These are phyloP conservation scores for Amazona vittata DNA, from an alignment of 2,113 vertebrate genomes.

Conservation along the genomic window DNA sequence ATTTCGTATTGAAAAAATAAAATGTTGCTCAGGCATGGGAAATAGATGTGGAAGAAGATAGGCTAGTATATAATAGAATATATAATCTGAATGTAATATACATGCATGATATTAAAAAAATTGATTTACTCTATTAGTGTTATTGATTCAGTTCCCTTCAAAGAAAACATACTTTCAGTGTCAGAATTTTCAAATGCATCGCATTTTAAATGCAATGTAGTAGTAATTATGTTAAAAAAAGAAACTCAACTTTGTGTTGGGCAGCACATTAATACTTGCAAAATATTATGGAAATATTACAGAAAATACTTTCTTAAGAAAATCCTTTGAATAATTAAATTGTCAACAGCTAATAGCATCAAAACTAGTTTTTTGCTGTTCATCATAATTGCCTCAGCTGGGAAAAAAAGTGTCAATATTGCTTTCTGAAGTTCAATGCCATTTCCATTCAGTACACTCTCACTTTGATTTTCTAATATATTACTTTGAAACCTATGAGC, in stretches of 20 bases:
- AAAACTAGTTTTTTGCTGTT: conserved; percentile 56
- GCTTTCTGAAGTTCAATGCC: conserved; percentile 62
- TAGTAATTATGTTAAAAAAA: neutral
- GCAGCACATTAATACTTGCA: neutral
- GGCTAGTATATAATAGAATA: neutral
- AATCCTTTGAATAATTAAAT: conserved; percentile 64
- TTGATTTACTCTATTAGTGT: neutral
- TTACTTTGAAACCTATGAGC: conserved; percentile 63
- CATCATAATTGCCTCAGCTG: conserved; percentile 54
- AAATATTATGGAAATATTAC: neutral
- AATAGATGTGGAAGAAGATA: neutral
- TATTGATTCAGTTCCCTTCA: neutral
- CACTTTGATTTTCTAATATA: conserved; percentile 73
- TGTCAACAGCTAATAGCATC: conserved; percentile 63
- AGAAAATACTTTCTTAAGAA: neutral
- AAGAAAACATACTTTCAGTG: neutral
- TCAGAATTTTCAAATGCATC: neutral
- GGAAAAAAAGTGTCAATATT: conserved; percentile 55
- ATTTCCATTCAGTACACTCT: conserved; percentile 55
- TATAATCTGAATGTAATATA: neutral
- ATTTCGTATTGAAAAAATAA: neutral
- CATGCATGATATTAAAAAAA: neutral
- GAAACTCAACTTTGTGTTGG: neutral
- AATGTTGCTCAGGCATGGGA: neutral
- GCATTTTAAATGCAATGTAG: neutral